These are phyloP conservation scores for Propithecus deckenii DNA, from an alignment of 2,797 vertebrate species.

Conservation along the genomic window DNA sequence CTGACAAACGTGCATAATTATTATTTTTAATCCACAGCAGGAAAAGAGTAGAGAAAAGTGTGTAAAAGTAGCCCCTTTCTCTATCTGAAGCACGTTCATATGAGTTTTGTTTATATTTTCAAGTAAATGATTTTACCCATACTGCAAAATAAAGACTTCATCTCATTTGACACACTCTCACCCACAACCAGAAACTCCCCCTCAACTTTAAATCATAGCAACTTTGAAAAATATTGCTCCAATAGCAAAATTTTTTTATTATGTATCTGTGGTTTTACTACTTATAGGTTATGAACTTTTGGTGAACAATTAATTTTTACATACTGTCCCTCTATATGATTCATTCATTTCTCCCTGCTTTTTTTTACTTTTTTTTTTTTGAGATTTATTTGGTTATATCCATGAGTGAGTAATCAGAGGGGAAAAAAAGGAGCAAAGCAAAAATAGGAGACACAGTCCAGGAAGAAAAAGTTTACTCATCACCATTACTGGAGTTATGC, in stretches of 20 bases:
- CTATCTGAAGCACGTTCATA: neutral
- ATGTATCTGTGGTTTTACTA: neutral
- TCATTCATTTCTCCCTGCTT: neutral
- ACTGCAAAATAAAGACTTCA: neutral
- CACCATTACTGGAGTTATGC: neutral
- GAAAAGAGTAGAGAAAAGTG: neutral
- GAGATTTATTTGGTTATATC: neutral
- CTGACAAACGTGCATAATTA: neutral
- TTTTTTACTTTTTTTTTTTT: neutral
- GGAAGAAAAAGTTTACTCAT: neutral
- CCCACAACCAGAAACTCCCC: neutral
- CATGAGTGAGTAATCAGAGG: neutral
- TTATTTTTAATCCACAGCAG: neutral
- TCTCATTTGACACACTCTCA: neutral
- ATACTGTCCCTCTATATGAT: neutral
- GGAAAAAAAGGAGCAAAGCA: neutral
- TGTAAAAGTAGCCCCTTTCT: neutral
- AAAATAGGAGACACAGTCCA: neutral
- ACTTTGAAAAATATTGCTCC: neutral
- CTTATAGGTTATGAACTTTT: neutral
- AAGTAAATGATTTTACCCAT: neutral
- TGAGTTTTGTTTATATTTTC: neutral
- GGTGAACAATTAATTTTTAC: neutral
- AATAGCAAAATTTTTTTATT: neutral
- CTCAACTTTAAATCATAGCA: neutral